Percentiles rank a stretch among this genome's conserved stretches.
These are phyloP conservation scores for Luscinia luscinia DNA, from an alignment of 2,797 vertebrate species.

Conservation along the genomic window DNA sequence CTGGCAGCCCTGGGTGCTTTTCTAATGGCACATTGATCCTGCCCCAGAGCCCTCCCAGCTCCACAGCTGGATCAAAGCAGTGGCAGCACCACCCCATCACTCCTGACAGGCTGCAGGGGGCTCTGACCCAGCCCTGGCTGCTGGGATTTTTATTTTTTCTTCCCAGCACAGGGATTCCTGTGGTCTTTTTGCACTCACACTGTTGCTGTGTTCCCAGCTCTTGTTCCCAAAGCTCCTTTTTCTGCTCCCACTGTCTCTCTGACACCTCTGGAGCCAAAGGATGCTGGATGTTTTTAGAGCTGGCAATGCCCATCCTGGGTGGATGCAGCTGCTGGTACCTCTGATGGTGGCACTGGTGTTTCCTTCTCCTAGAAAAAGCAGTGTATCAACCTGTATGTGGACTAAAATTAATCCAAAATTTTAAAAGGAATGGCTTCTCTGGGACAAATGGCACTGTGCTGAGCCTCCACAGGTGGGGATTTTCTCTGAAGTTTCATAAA, in stretches of 20 bases:
- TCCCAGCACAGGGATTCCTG: rapidly evolving
- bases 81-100: background rate
- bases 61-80: background rate
- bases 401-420: background rate
- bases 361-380: background rate
- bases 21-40: conserved; percentile 26
- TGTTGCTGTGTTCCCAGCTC: too few species aligned
- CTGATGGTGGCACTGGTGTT: background rate
- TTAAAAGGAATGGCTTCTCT: background rate
- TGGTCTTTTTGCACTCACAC: background rate
- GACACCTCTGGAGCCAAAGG: background rate
- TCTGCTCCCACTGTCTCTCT: rapidly evolving
- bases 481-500: background rate
- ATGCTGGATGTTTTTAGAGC: background rate
- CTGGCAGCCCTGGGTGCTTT: conserved; percentile 16
- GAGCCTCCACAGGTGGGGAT: background rate
- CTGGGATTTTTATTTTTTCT: rapidly evolving
- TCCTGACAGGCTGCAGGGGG: background rate
- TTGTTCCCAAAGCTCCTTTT: background rate
- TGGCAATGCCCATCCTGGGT: background rate
- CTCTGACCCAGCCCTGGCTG: background rate
- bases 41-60: background rate
- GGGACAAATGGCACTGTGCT: background rate
- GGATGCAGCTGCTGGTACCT: background rate
- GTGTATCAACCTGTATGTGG: background rate